phyloP scores from a whole-genome alignment of 2,113 vertebrate species.

The Rhabdornis inornatus region DNA sequence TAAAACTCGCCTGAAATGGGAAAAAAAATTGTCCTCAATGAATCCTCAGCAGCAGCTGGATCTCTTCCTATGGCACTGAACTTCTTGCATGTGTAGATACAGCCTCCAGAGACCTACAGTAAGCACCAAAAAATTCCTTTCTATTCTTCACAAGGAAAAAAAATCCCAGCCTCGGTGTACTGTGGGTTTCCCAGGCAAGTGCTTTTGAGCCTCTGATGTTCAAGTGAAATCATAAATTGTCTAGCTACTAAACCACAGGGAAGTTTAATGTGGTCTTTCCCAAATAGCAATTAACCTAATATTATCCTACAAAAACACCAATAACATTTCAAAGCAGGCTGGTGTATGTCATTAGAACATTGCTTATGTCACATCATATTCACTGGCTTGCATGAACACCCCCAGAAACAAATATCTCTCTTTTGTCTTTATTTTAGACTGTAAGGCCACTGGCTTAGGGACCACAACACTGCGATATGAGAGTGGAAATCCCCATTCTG shows the following conservation, averaged over 20 bases:
- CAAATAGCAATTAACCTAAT: background rate
- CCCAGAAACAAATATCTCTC: background rate
- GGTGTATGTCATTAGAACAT: background rate
- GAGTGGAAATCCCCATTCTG: background rate
- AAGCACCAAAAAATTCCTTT: background rate
- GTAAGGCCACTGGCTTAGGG: background rate
- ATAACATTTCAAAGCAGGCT: background rate
- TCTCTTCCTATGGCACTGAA: background rate
- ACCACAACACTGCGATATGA: background rate
- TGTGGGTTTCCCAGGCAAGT: background rate
- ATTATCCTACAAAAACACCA: background rate
- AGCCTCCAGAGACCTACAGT: background rate
- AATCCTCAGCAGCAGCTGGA: background rate
- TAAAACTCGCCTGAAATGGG: background rate
- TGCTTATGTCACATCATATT: background rate
- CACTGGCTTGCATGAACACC: background rate
- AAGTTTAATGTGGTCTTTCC: background rate
- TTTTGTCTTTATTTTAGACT: background rate
- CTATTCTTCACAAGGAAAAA: background rate
- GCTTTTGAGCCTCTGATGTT: background rate
- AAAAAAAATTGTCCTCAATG: background rate
- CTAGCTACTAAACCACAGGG: background rate
- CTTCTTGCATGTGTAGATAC: background rate
- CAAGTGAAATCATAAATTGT: background rate
- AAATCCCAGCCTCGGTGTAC: background rate